phyloP scores from a whole-genome alignment of 2,888 invertebrate species.

The Clunio marinus region DNA sequence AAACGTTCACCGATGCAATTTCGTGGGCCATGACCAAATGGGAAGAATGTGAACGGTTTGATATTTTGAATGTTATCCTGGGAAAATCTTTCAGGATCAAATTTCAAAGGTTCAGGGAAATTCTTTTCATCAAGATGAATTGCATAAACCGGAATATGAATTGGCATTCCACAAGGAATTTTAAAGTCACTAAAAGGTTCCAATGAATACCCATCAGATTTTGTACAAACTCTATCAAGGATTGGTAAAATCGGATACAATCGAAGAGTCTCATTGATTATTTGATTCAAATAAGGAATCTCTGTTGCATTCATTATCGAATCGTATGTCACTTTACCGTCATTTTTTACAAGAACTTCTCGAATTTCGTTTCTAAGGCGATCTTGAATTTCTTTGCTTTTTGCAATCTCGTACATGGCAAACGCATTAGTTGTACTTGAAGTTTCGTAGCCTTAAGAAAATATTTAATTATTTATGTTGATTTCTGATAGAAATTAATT shows the following conservation, averaged over 20 bases:
- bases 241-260: constrained; percentile 50
- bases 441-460: too few species aligned
- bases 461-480: too few species aligned
- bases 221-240: constrained; percentile 47
- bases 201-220: constrained; percentile 44
- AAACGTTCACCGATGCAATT: constrained; percentile 50
- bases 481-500: too few species aligned
- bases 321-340: constrained; percentile 49
- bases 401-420: constrained; percentile 51
- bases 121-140: constrained; percentile 47
- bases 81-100: constrained; percentile 49
- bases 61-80: constrained; percentile 45
- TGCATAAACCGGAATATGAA: constrained; percentile 47
- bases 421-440: constrained; percentile 52
- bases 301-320: constrained; percentile 48
- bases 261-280: constrained; percentile 45
- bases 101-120: constrained; percentile 47
- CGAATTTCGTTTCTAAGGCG: constrained; percentile 51
- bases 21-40: constrained; percentile 48
- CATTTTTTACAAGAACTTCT: constrained; percentile 45
- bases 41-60: constrained; percentile 45
- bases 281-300: constrained; percentile 43
- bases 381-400: constrained; percentile 50
- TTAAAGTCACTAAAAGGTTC: constrained; percentile 45
- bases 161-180: constrained; percentile 48